These are phyloP conservation scores for Buceros bicornis DNA, from an alignment of 2,797 vertebrate genomes.

Conservation along the genomic window DNA sequence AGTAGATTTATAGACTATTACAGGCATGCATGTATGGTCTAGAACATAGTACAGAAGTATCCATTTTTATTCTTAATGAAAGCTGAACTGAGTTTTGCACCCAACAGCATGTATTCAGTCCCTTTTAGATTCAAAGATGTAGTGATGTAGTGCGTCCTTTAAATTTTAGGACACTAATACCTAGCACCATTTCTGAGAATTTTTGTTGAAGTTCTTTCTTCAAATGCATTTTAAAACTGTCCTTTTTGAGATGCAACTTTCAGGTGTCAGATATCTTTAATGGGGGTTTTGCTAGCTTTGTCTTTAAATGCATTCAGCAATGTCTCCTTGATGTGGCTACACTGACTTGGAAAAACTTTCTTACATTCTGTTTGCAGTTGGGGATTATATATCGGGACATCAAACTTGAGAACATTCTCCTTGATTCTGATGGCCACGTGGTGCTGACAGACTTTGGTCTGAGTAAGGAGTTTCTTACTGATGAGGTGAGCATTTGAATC, in stretches of 20 bases:
- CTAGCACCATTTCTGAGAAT: background rate
- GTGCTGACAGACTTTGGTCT: slow-evolving; percentile 98
- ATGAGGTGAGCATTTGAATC: slow-evolving; percentile 87
- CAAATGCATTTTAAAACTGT: background rate
- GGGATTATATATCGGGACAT: slow-evolving; percentile 98
- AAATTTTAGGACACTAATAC: background rate
- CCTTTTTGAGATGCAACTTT: background rate
- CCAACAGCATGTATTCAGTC: background rate
- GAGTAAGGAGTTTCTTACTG: slow-evolving; percentile 95
- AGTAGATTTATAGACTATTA: background rate
- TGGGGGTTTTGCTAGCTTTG: background rate
- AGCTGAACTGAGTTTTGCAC: background rate
- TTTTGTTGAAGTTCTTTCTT: background rate
- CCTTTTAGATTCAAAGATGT: background rate
- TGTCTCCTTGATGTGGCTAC: background rate
- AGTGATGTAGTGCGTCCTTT: background rate
- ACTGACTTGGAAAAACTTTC: background rate
- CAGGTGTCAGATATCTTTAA: background rate
- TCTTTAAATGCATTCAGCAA: background rate
- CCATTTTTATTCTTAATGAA: background rate
- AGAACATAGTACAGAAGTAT: background rate
- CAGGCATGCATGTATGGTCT: background rate
- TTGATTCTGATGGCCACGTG: slow-evolving; percentile 94
- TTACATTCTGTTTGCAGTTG: slow-evolving; percentile 83
- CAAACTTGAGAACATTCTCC: slow-evolving; percentile 97